Conservation (phyloP, 2,888 invertebrate genomes). For the Latheticus oryzae region DNA sequence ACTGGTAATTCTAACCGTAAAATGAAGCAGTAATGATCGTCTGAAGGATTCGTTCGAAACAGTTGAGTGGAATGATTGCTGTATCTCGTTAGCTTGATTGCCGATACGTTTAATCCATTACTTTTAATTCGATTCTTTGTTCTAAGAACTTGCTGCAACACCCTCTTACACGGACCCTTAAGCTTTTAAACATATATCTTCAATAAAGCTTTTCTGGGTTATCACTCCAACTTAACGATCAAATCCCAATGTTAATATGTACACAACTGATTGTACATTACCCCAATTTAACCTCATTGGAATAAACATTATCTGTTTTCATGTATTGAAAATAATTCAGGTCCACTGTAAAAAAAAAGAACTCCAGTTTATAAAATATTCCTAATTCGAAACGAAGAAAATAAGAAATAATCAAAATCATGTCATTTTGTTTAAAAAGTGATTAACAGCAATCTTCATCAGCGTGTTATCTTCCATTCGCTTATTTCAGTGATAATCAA, state of each 20-base stretch:
- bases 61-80: slow-evolving; percentile 47
- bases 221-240: too few relatives aligned
- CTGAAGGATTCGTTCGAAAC: slow-evolving; percentile 42
- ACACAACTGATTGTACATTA: too few relatives aligned
- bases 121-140: slow-evolving; percentile 44
- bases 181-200: slow-evolving; percentile 12
- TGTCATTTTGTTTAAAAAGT: too few relatives aligned
- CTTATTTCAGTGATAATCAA: slow-evolving; percentile 9
- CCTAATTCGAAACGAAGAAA: too few relatives aligned
- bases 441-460: not conserved
- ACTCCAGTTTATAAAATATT: too few relatives aligned
- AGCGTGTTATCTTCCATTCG: not conserved
- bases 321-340: too few relatives aligned
- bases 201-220: too few relatives aligned
- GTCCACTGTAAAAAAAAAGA: too few relatives aligned
- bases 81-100: slow-evolving; percentile 49
- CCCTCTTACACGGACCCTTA: slow-evolving; percentile 29
- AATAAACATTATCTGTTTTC: too few relatives aligned
- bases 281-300: too few relatives aligned
- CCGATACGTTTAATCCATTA: slow-evolving; percentile 48
- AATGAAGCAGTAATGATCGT: slow-evolving; percentile 44
- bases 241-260: too few relatives aligned
- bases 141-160: slow-evolving; percentile 37
- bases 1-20: slow-evolving; percentile 43
- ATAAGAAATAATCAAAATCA: too few relatives aligned